Evolutionary conservation across 2,888 invertebrate species (phyloP).

Genomic region (Pyrrhia umbra): DNA sequence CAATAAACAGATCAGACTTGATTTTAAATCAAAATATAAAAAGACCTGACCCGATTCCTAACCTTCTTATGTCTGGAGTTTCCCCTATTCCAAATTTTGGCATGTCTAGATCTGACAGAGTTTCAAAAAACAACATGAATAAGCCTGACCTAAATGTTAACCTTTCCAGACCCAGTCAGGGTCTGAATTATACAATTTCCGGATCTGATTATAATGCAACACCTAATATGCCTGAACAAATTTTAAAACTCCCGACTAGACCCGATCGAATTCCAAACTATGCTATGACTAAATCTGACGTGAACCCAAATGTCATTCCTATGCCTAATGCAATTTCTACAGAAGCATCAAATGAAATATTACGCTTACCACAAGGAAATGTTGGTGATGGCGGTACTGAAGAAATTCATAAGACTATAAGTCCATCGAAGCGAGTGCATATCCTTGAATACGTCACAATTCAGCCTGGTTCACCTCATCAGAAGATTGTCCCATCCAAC

Average conservation of each 20-base stretch:
- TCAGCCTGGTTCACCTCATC: conserved; percentile 58
- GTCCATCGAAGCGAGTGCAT: conserved; percentile 78
- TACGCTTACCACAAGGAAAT: conserved; percentile 60
- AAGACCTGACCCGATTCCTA: conserved; percentile 5
- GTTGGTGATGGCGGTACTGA: conserved; percentile 41
- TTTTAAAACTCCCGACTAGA: conserved; percentile 2
- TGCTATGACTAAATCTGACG: conserved; percentile 21
- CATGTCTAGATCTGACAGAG: conserved; percentile 8
- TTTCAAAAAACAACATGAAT: conserved; percentile 14
- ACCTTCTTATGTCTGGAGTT: conserved; percentile 20
- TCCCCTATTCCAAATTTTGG: conserved; percentile 24
- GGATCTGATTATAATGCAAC: conserved; percentile 22
- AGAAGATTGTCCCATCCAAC: conserved; percentile 15
- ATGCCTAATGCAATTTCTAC: conserved; percentile 65
- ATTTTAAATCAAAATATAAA: conserved; percentile 14
- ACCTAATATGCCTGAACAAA: conserved; percentile 15
- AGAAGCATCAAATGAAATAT: conserved; percentile 73
- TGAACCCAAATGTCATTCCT: conserved; percentile 9
- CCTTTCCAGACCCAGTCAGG: conserved; percentile 3
- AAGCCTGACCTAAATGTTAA: conserved; percentile 31
- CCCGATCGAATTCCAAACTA: conserved; percentile 9
- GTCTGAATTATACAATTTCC: conserved; percentile 1
- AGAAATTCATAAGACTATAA: conserved; percentile 65
- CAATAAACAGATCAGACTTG: conserved; percentile 21
- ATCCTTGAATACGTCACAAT: conserved; percentile 82